Conservation (phyloP, 2,797 vertebrate genomes). For the Toxotes lorentzi region DNA sequence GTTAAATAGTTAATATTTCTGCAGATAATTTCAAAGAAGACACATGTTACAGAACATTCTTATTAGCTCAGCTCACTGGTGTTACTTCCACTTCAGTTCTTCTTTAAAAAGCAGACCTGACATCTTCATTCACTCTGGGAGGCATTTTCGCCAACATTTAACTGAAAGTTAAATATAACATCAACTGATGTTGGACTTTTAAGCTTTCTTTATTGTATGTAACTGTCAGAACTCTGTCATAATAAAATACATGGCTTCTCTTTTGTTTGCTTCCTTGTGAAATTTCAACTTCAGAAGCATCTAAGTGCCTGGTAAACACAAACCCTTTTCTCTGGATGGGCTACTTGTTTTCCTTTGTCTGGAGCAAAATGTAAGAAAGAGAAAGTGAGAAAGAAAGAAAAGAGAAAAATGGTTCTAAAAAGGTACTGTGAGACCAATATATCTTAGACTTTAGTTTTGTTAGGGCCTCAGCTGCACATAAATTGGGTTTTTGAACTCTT, state of each 20-base stretch:
- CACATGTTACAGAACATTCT: too few species aligned
- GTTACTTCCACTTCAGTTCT: too few species aligned
- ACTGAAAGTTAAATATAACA: too few species aligned
- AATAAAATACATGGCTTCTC: not conserved
- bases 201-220: slow-evolving; percentile 24
- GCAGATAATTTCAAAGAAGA: too few species aligned
- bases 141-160: too few species aligned
- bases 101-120: too few species aligned
- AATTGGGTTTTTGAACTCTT: not conserved
- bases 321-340: not conserved
- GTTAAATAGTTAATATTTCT: too few species aligned
- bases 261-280: not conserved
- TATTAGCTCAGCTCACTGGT: too few species aligned
- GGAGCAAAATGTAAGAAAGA: not conserved
- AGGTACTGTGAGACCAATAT: not conserved
- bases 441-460: not conserved
- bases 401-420: not conserved
- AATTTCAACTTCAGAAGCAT: not conserved
- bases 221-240: slow-evolving; percentile 6
- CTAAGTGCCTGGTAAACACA: not conserved
- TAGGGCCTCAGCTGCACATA: not conserved
- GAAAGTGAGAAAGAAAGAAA: not conserved
- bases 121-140: too few species aligned
- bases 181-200: not conserved
- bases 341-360: not conserved